phyloP scores from a whole-genome alignment of 64 coral and sea anemone genomes.

The Actinia tenebrosa region DNA sequence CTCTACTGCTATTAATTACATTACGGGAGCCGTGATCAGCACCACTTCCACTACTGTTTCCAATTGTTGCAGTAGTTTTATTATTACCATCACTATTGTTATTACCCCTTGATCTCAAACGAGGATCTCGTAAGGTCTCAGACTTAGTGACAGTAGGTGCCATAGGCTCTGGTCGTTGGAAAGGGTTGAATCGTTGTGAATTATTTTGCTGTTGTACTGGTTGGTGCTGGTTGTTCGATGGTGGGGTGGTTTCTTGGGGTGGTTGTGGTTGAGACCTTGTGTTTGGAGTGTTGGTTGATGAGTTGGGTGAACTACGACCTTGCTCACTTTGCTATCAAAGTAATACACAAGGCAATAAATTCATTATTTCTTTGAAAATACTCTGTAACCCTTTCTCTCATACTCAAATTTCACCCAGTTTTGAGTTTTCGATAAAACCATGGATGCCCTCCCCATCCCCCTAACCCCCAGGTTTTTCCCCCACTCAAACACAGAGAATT shows the following conservation, averaged over 20 bases:
- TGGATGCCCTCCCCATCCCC: too few relatives aligned
- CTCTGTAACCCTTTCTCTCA: too few relatives aligned
- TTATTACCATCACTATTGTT: slow-evolving; percentile 46
- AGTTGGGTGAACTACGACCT: slow-evolving; percentile 36
- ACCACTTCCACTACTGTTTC: slow-evolving; percentile 43
- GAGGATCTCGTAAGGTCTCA: slow-evolving; percentile 76
- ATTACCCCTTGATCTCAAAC: slow-evolving; percentile 48
- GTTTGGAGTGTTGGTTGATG: slow-evolving; percentile 15
- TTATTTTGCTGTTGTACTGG: neutral
- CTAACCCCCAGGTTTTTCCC: too few relatives aligned
- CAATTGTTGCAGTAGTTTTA: slow-evolving; percentile 40
- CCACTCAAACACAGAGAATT: too few relatives aligned
- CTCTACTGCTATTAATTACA: slow-evolving; percentile 86
- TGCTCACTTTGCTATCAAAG: slow-evolving; percentile 9
- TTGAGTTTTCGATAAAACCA: too few relatives aligned
- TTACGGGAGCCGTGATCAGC: slow-evolving; percentile 46
- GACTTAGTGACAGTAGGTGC: slow-evolving; percentile 38
- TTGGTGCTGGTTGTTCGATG: slow-evolving; percentile 33
- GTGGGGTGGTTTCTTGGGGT: slow-evolving; percentile 23
- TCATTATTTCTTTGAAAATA: too few relatives aligned
- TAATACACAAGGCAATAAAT: neutral
- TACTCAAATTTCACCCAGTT: too few relatives aligned
- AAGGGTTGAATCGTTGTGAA: slow-evolving; percentile 87
- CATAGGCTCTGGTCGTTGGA: slow-evolving; percentile 42
- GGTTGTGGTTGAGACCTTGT: slow-evolving; percentile 30